Evolutionary conservation across 1,140 invertebrate species (phyloP), one percentile per base, ranked within the genome.

Genomic region (Battus philenor): DNA sequence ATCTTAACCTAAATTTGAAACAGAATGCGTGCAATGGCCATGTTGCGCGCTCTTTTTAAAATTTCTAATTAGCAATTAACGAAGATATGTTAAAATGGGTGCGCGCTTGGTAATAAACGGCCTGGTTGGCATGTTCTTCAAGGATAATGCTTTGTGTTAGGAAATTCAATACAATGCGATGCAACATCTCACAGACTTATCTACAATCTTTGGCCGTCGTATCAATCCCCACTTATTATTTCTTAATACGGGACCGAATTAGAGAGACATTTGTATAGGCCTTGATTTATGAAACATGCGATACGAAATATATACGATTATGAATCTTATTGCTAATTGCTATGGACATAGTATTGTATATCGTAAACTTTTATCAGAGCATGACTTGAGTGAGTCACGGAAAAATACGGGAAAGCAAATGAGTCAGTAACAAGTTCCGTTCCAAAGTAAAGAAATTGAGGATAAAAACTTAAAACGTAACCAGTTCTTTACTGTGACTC

Each of bases 91-190:
- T 26, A 29, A 27, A 41, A 41, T 41, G 15, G 26, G 13, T 12
- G 48, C 44, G 46, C 50, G 43, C 33, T 50, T 62, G 59, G 59
- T 54, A 72, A 69, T 70, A 66, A 64, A 68, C 68, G 72, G 66
- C 71, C 70, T 72, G 64, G 47, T 79, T 70, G 59, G 45, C 57
- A 57, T 57, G 44, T 51, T 61, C 57, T 55, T 65, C 66, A 77
- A 77, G 70, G 70, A 74, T 73, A 54, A 61, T 72, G 47, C 57
- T 33, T 58, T 38, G 39, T 13, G 44, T 58, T 65, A 44, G 43
- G 56, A 61, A 65, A 69, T 68, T 64, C 47, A 57, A 68, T 54
- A 60, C 53, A 59, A 59, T 60, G 62, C 63, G 68, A 67, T 44
- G 36, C 54, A n/a, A n/a, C n/a, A 45, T 47, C 41, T 64, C 48